Percentiles rank a stretch among this genome's conserved stretches.
These are phyloP conservation scores for Achlya flavicornis DNA, from an alignment of 2,888 invertebrate species.

Conservation along the genomic window DNA sequence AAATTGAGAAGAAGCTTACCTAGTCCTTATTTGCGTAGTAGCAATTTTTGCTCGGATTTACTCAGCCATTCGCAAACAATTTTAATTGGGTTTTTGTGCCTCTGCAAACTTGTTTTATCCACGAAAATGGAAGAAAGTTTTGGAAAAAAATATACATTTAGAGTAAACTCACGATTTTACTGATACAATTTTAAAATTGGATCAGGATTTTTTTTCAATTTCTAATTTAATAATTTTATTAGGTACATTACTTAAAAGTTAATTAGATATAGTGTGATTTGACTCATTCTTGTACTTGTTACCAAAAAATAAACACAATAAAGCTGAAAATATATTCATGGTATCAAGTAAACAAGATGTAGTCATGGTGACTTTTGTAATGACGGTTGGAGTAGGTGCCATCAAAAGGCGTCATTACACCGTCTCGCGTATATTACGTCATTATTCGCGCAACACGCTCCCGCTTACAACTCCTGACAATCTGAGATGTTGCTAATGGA, in stretches of 20 bases:
- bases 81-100: constrained; percentile 78
- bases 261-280: too few relatives aligned
- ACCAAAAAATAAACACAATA: constrained; percentile 52
- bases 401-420: constrained; percentile 74
- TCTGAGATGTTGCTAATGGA: constrained; percentile 79
- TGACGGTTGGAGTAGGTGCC: constrained; percentile 58
- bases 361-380: constrained; percentile 73
- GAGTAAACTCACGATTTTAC: background rate
- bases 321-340: constrained; percentile 52
- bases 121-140: constrained; percentile 56
- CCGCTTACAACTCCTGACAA: constrained; percentile 63
- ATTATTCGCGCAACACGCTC: constrained; percentile 68
- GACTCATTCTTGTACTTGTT: too few relatives aligned
- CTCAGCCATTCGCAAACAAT: constrained; percentile 77
- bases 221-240: background rate
- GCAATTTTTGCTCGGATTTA: constrained; percentile 72
- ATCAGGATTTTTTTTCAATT: background rate
- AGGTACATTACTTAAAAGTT: background rate
- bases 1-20: constrained; percentile 77
- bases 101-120: constrained; percentile 68
- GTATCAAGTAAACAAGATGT: constrained; percentile 48
- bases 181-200: background rate
- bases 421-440: constrained; percentile 69
- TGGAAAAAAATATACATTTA: constrained; percentile 33
- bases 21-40: constrained; percentile 73